Percentiles rank a stretch among this genome's conserved stretches.
Conservation (phyloP, 1,140 invertebrate genomes). For the Drosophila nigrodunni region DNA sequence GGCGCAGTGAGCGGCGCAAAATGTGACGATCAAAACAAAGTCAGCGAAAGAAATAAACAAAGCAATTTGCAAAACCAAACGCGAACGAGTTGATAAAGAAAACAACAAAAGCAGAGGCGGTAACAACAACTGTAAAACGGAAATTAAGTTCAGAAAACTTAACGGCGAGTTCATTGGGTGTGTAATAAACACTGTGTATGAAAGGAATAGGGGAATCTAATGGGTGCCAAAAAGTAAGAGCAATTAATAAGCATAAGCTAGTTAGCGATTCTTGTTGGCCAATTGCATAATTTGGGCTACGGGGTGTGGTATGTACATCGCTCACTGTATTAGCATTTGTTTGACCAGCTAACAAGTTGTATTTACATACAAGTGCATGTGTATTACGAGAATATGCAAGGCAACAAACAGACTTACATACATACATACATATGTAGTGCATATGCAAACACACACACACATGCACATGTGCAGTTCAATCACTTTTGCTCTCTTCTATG, state of each 20-base stretch:
- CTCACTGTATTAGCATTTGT: not conserved
- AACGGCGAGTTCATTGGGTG: not conserved
- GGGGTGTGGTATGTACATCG: not conserved
- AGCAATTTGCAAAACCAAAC: constrained; percentile 37
- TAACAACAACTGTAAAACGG: constrained; percentile 42
- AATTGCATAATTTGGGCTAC: constrained; percentile 16
- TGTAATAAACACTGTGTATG: too few species aligned
- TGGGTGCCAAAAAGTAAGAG: constrained; percentile 23
- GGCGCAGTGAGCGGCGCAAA: constrained; percentile 11
- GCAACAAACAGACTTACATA: too few species aligned
- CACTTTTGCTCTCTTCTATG: too few species aligned
- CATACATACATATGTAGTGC: too few species aligned
- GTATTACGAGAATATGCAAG: too few species aligned
- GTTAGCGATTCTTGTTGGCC: constrained; percentile 62
- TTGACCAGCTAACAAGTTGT: constrained; percentile 16
- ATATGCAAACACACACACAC: too few species aligned
- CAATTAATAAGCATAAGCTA: constrained; percentile 40
- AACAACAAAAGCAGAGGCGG: constrained; percentile 20
- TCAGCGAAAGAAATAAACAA: constrained; percentile 28
- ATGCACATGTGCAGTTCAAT: too few species aligned
- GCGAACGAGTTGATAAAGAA: constrained; percentile 8
- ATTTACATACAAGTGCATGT: not conserved
- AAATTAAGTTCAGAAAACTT: constrained; percentile 23
- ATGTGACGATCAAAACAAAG: constrained; percentile 44
- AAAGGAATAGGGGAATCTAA: too few species aligned